Evolutionary conservation across 2,888 invertebrate species (phyloP), one percentile per base, ranked within the genome.

Genomic region (Mythimna lalbum): DNA sequence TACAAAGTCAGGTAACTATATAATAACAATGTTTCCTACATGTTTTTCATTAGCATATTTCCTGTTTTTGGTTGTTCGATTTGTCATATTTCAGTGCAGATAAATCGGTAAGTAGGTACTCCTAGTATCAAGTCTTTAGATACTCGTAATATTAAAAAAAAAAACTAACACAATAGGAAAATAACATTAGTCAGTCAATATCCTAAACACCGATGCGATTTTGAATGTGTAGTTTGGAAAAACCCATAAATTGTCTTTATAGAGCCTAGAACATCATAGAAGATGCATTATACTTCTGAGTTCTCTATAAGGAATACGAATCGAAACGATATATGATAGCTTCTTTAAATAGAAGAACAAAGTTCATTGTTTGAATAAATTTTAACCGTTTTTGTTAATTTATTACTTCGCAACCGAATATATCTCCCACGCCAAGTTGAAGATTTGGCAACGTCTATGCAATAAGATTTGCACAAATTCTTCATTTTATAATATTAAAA

Each of bases 391-490:
- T 81, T 64, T 60, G 66, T 68, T 71, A 85, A 85, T 85, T 83
- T 84, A 83, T 80, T 64, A 69, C 74, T 74, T 43, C 43, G 65
- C 72, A 79, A 75, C 75, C 76, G 69, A 81, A 70, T 53, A 62
- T 39, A 17, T 43, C 76, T 68, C 86, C 86, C 81, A 84, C 84
- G 80, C 80, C 69, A 56, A 49, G 70, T 73, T 71, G 55, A 66
- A 69, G 21, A 81, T 81, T 84, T 79, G 73, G 81, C 73, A 73
- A 83, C 63, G 52, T 73, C 71, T 78, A 76, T 85, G 83, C 65
- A 69, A 71, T 73, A 76, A 73, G 55, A 50, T 50, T 64, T 70
- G 61, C 62, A 71, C 39, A 53, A 55, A 63, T 66, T 63, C 47
- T 59, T 67, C 31, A 69, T 78, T 73, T 70, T 52, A 53, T 12